Base-by-base conservation (phyloP, 1,140 invertebrate species). In the Muscidifurax raptorellus region DNA sequence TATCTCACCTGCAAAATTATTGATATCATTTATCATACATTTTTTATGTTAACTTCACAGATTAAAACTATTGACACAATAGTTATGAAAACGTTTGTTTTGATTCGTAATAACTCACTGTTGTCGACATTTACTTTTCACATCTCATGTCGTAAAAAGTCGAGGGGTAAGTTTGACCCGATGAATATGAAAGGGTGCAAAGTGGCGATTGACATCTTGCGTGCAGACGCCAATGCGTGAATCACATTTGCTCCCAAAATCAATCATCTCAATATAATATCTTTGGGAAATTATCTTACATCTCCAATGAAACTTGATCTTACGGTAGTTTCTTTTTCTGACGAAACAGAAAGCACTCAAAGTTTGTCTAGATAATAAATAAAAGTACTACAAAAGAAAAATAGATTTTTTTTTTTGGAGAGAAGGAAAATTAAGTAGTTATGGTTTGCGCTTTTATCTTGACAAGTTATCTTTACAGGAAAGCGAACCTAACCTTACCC, bases 161-260 rank as follows among this genome's bases (percentile, higher is more conserved):
- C 28, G 5, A 71, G 27, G 78, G 3, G 22, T 59, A 71, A 52
- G 47, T 15, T 80, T 27, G 25, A 74, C 59, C 7, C 12, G 18
- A 66, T 59, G 27, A 77, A 52, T n/a, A 12, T 77, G 30, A 69
- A 75, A 30, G 25, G 18, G 36, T 77, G 22, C 25, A 77, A 77
- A 77, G 30, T 83, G n/a, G 10, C 40, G 22, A 78, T 71, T 83
- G 74, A 83, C 72, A 83, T 83, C n/a, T 83, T 83, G 52, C 66
- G 13, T 77, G 72, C 59, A 67, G 72, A 83, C 81, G 25, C 36
- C n/a, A 71, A 64, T 79, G 75, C 44, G 47, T 83, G 66, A 78
- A 78, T 78, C 75, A 78, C 75, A 71, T 59, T 76, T 78, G 10
- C 32, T 76, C 6, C 52, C 52, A 27, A 71, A 83, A 67, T 78